Conservation (phyloP, 2,888 invertebrate genomes). For the Eupithecia pulchellata region DNA sequence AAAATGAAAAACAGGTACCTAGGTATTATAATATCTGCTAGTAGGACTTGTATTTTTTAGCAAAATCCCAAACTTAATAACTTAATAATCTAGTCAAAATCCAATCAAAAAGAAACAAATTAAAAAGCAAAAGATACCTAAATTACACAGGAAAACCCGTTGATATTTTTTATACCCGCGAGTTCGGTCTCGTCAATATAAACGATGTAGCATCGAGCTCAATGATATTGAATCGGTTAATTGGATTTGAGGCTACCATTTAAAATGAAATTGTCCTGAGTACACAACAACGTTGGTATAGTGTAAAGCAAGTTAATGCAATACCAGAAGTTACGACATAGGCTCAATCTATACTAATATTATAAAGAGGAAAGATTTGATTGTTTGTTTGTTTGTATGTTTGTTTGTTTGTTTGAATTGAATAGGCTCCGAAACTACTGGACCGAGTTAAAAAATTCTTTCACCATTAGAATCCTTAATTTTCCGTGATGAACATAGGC, state of each 20-base stretch:
- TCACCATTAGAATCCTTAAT: no score
- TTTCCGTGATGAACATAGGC: no score
- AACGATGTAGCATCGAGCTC: neutral
- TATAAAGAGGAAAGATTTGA: no score
- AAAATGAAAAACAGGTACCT: no score
- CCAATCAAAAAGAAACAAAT: neutral
- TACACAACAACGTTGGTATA: neutral
- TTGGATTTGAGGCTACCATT: neutral
- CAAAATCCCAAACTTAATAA: neutral
- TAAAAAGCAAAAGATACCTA: neutral
- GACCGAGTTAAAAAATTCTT: no score
- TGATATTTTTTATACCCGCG: neutral
- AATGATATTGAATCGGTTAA: constrained; percentile 2
- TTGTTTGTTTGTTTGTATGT: no score
- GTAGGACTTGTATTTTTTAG: neutral
- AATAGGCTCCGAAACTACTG: no score
- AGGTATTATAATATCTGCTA: neutral
- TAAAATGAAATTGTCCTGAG: neutral
- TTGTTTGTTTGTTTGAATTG: no score
- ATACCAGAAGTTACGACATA: neutral
- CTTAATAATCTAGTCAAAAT: neutral
- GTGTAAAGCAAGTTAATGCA: neutral
- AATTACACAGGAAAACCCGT: neutral
- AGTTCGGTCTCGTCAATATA: constrained; percentile 1
- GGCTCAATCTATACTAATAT: no score